Evolutionary conservation across 2,113 vertebrate genomes (phyloP), one percentile per base, ranked within the genome.

Genomic region (Rhombomys opimus): DNA sequence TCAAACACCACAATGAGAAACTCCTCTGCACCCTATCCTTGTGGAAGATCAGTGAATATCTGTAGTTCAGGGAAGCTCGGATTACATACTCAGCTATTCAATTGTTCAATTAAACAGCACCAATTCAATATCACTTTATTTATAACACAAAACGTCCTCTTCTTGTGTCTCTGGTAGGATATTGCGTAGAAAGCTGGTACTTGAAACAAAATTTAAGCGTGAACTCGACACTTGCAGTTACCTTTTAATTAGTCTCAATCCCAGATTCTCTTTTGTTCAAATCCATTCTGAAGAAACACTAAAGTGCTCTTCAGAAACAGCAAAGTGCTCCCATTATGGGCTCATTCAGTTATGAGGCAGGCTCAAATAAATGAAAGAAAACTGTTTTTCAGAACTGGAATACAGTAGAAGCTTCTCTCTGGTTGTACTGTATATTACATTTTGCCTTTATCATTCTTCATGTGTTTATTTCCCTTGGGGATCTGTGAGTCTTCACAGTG

Each of bases 121-220:
- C 59, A 73, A 30, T 90, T 95, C 76, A 68, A 54, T 92, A 89
- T 50, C 46, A 92, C 81, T 9, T 9, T 41, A 73, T 82, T 94
- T 92, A 73, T 35, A 70, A 41, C 91, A 5, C 25, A 90, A 78
- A 81, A 86, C 84, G 63, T 65, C 12, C 1, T n/a, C 89, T 96
- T n/a, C 27, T n/a, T 38, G 7, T 50, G 23, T 35, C 52, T 87
- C 88, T 76, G 46, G 61, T 90, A 10, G 35, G 89, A 75, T 70
- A 68, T 81, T 96, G 95, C 61, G 72, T 82, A 88, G 18, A 67
- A 30, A 27, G 25, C 18, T 87, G 72, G 27, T 59, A 78, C 22
- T 84, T 88, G 38, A 91, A 95, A 94, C 20, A 88, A 84, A 97
- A 96, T 81, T 35, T 84, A 91, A 96, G 27, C n/a, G 46, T 46